Percentiles rank a stretch among this genome's conserved stretches.
phyloP scores from a whole-genome alignment of 2,113 vertebrate genomes.

The Lamprotornis superbus region DNA sequence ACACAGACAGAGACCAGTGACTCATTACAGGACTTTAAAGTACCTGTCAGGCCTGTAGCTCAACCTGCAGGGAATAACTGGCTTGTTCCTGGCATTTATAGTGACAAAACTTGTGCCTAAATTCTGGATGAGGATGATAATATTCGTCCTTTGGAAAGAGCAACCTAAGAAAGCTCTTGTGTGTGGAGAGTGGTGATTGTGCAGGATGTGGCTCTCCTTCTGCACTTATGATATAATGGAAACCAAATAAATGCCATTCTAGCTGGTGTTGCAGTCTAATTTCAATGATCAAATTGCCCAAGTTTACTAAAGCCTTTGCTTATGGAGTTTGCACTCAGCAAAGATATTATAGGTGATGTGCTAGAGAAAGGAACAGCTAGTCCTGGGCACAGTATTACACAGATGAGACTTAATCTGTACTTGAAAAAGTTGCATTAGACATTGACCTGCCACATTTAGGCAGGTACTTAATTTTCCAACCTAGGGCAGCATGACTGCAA shows the following conservation, averaged over 20 bases:
- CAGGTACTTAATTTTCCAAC: not conserved
- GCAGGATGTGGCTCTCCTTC: not conserved
- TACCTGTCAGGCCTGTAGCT: not conserved
- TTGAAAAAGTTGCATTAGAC: not conserved
- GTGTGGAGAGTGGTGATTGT: not conserved
- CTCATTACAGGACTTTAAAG: not conserved
- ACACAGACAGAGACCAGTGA: not conserved
- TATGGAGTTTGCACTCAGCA: not conserved
- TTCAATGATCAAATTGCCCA: not conserved
- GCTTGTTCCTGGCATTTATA: not conserved
- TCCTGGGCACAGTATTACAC: not conserved
- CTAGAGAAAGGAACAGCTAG: not conserved
- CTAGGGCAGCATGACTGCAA: not conserved
- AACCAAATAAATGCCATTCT: not conserved
- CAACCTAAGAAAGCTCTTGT: not conserved
- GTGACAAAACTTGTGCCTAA: not conserved
- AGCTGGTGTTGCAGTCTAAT: not conserved
- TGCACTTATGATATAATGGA: fast-evolving
- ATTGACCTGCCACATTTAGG: not conserved
- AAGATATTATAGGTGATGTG: not conserved
- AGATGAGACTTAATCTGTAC: not conserved
- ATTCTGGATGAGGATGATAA: not conserved
- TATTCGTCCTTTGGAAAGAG: not conserved
- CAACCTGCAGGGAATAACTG: not conserved
- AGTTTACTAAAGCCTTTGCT: not conserved